Percentiles rank a stretch among this genome's conserved stretches.
Conservation (phyloP, 35 echinoderm and acorn worm species). For the Lytechinus variegatus region DNA sequence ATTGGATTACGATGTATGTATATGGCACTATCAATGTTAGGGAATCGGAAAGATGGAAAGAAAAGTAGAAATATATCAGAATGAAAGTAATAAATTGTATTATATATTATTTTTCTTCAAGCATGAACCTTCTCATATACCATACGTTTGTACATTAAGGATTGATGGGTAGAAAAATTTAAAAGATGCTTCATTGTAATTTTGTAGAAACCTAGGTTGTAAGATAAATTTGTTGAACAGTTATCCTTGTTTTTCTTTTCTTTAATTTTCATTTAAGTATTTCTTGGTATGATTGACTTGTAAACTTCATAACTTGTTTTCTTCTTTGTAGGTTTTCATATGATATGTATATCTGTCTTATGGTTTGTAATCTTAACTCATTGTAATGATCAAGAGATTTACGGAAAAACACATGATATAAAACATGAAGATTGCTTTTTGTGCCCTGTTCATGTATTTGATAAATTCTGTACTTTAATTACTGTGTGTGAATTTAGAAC, state of each 20-base stretch:
- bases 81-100: neutral
- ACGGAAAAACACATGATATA: neutral
- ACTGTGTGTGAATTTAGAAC: neutral
- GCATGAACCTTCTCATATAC: neutral
- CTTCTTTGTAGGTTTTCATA: neutral
- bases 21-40: neutral
- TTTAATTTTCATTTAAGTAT: neutral
- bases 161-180: neutral
- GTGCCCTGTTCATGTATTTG: too few species aligned
- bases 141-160: neutral
- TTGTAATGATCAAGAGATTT: neutral
- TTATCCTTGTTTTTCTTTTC: neutral
- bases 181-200: neutral
- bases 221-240: neutral
- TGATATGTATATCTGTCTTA: neutral
- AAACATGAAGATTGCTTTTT: neutral
- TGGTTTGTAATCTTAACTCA: neutral
- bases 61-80: neutral
- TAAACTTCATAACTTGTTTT: neutral
- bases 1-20: neutral
- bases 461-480: too few species aligned
- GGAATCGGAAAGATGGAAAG: neutral
- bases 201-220: neutral
- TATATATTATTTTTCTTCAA: neutral
- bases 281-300: neutral